phyloP scores from a whole-genome alignment of 2,888 invertebrate genomes.

The Oligia latruncula region DNA sequence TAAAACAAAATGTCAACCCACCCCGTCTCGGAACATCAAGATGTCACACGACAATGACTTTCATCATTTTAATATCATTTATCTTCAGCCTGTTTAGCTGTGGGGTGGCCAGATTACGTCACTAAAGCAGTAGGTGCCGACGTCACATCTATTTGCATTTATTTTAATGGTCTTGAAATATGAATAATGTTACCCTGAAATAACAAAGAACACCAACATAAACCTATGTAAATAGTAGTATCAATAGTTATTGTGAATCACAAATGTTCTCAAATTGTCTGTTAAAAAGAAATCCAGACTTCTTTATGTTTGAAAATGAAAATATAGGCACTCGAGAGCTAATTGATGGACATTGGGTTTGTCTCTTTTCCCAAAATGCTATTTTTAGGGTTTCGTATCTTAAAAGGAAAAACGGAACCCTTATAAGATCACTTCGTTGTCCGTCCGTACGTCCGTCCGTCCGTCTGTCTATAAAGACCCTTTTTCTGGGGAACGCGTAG shows the following conservation, averaged over 20 bases:
- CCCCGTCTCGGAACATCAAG: constrained; percentile 49
- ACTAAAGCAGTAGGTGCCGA: not conserved
- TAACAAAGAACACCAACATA: not conserved
- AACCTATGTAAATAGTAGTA: not conserved
- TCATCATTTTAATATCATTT: constrained; percentile 73
- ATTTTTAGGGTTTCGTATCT: not conserved
- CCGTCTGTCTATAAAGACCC: too few relatives aligned
- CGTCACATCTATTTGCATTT: constrained; percentile 2
- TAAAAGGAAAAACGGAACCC: too few relatives aligned
- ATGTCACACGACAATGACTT: constrained; percentile 68
- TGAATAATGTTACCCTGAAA: not conserved
- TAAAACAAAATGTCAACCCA: constrained; percentile 58
- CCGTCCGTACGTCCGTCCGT: too few relatives aligned
- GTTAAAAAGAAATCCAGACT: too few relatives aligned
- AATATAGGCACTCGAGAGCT: not conserved
- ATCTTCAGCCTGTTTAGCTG: constrained; percentile 46
- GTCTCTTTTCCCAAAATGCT: not conserved
- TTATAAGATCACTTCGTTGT: too few relatives aligned
- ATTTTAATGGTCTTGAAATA: not conserved
- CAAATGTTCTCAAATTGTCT: not conserved
- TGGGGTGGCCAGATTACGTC: constrained; percentile 40
- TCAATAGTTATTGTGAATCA: not conserved
- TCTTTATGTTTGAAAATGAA: not conserved
- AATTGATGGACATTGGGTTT: not conserved
- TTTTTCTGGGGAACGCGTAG: too few relatives aligned